Evolutionary conservation across 1,140 invertebrate species (phyloP).

Genomic region (Hycleus cichorii): DNA sequence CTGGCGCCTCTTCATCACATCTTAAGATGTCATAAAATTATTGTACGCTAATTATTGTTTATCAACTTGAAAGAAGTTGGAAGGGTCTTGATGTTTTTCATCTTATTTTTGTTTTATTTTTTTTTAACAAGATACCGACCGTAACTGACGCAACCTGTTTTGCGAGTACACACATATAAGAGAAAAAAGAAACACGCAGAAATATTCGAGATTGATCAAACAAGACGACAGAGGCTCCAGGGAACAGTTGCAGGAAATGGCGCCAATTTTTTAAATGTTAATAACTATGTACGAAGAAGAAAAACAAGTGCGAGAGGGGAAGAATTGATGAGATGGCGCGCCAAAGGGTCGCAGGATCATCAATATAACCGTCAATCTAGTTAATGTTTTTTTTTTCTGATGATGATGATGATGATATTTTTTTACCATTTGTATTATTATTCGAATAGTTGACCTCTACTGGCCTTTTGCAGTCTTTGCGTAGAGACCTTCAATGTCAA

Average conservation of each 20-base stretch:
- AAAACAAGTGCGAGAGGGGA: no score
- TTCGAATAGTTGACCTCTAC: constrained; percentile 38
- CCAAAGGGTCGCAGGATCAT: background rate
- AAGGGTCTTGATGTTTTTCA: constrained; percentile 19
- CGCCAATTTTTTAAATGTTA: no score
- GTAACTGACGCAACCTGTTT: constrained; percentile 36
- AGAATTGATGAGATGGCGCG: no score
- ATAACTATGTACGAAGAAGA: no score
- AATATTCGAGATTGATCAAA: no score
- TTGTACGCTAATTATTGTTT: constrained; percentile 34
- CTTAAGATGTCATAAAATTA: constrained; percentile 30
- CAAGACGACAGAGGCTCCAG: no score
- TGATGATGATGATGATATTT: background rate
- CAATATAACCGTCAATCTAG: background rate
- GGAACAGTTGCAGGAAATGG: no score
- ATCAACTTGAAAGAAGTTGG: constrained; percentile 22
- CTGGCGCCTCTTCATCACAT: constrained; percentile 17
- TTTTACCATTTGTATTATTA: constrained; percentile 22
- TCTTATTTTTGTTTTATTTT: constrained; percentile 17
- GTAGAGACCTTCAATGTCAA: constrained; percentile 41
- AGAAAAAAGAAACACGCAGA: constrained; percentile 9
- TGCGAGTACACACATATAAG: constrained; percentile 21
- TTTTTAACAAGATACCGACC: constrained; percentile 28
- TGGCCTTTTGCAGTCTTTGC: constrained; percentile 41
- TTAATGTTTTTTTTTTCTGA: background rate